These are phyloP conservation scores for Solea senegalensis DNA, from an alignment of 2,113 vertebrate genomes.

Conservation along the genomic window DNA sequence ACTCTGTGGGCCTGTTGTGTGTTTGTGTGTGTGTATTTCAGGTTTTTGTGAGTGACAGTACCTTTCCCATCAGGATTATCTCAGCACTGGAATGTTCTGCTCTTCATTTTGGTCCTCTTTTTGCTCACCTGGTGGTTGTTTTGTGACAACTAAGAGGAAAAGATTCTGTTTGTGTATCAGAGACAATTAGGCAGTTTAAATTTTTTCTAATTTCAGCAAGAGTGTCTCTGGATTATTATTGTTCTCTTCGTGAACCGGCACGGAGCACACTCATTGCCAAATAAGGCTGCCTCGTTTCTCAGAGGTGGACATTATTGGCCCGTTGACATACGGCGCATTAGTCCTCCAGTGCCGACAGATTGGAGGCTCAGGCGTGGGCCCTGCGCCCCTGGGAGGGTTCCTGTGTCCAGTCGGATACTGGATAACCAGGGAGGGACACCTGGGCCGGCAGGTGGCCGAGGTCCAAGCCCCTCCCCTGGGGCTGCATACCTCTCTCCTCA, in stretches of 20 bases:
- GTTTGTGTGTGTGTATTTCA: constrained; percentile 23
- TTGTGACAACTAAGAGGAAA: constrained; percentile 19
- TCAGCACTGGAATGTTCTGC: constrained; percentile 70
- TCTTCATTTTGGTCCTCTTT: constrained; percentile 52
- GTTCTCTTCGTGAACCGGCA: constrained; percentile 36
- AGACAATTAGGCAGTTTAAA: not conserved
- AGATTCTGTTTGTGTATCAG: not conserved
- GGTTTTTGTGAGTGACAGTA: constrained; percentile 39
- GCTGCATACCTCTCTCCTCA: constrained; percentile 66
- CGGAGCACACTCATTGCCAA: constrained; percentile 39
- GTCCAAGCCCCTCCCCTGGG: constrained; percentile 64
- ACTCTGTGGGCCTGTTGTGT: constrained; percentile 44
- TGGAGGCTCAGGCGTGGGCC: constrained; percentile 41
- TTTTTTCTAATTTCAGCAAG: constrained; percentile 13
- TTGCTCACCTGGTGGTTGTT: constrained; percentile 50
- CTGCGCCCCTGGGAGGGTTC: constrained; percentile 40
- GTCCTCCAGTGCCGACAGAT: constrained; percentile 64
- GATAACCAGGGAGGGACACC: constrained; percentile 72
- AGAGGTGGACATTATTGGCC: constrained; percentile 53
- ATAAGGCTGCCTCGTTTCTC: constrained; percentile 53
- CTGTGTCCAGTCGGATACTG: constrained; percentile 67
- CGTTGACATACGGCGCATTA: constrained; percentile 69
- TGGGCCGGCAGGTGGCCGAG: constrained; percentile 74
- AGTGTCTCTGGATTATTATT: constrained; percentile 7
- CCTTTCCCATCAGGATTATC: constrained; percentile 71